Evolutionary conservation across 2,113 vertebrate species (phyloP).

Genomic region (Ageneiosus marmoratus): DNA sequence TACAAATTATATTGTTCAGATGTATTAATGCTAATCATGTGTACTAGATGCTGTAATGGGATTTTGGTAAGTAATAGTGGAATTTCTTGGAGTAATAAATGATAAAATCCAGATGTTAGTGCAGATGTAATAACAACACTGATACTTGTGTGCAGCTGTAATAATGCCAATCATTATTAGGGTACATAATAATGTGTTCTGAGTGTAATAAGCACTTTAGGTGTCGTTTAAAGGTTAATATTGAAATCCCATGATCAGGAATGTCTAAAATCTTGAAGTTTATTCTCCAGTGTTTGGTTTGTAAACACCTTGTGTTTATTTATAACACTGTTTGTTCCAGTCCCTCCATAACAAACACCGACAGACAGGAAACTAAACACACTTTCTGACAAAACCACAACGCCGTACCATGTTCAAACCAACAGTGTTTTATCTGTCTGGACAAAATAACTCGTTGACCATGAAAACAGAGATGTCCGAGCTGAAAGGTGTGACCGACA

Average conservation of each 20-base stretch:
- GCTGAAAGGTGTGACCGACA: slow-evolving; percentile 39
- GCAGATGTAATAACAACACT: neutral
- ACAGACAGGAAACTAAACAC: neutral
- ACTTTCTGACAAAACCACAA: neutral
- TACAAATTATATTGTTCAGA: no score
- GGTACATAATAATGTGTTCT: neutral
- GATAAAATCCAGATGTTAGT: neutral
- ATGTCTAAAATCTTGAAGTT: no score
- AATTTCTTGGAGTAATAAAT: neutral
- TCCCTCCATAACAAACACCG: neutral
- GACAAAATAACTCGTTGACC: no score
- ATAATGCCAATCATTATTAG: neutral
- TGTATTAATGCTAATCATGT: neutral
- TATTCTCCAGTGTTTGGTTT: neutral
- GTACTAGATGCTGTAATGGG: neutral
- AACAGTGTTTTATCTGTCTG: no score
- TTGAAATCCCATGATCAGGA: neutral
- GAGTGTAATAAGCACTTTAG: neutral
- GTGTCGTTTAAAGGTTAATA: neutral
- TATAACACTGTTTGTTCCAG: neutral
- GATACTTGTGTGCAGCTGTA: neutral
- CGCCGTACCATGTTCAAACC: neutral
- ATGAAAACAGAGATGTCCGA: neutral
- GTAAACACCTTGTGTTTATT: neutral
- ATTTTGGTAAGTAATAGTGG: neutral